A percentile compares a stretch with the other conserved stretches of the same genome.
These are phyloP conservation scores for Daphoenositta chrysoptera DNA, from an alignment of 2,113 vertebrate species.

Conservation along the genomic window DNA sequence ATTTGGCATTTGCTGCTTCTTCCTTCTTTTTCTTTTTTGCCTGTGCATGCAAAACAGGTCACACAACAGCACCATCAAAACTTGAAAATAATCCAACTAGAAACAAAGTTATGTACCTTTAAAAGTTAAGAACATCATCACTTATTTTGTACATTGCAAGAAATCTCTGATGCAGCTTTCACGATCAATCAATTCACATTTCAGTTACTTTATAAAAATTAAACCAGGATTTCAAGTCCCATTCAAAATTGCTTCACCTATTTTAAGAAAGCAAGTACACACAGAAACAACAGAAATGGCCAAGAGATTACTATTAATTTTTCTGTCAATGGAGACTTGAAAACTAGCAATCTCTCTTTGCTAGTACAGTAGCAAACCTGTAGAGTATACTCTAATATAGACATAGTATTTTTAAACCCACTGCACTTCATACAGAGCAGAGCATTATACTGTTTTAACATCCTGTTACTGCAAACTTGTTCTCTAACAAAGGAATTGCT, in stretches of 20 bases:
- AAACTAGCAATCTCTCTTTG: background rate
- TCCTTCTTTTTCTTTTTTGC: conserved; percentile 96
- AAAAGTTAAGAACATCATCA: conserved; percentile 55
- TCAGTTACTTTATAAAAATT: background rate
- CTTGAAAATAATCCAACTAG: conserved; percentile 67
- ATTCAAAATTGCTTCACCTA: background rate
- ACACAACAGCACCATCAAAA: conserved; percentile 72
- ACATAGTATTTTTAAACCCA: background rate
- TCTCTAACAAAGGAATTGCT: background rate
- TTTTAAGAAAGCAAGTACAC: background rate
- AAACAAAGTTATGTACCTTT: conserved; percentile 60
- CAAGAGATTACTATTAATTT: background rate
- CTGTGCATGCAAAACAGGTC: conserved; percentile 86
- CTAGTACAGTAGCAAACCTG: background rate
- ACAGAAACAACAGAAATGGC: background rate
- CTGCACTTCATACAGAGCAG: background rate
- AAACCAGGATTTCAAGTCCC: background rate
- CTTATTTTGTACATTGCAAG: background rate
- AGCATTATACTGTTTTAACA: background rate
- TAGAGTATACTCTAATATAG: background rate
- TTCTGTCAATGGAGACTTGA: background rate
- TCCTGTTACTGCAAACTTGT: background rate
- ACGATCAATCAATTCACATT: background rate
- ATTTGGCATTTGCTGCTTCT: conserved; percentile 93
- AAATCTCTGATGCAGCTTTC: background rate